These are phyloP conservation scores for Microtus pennsylvanicus DNA, from an alignment of 2,113 vertebrate species.

Conservation along the genomic window DNA sequence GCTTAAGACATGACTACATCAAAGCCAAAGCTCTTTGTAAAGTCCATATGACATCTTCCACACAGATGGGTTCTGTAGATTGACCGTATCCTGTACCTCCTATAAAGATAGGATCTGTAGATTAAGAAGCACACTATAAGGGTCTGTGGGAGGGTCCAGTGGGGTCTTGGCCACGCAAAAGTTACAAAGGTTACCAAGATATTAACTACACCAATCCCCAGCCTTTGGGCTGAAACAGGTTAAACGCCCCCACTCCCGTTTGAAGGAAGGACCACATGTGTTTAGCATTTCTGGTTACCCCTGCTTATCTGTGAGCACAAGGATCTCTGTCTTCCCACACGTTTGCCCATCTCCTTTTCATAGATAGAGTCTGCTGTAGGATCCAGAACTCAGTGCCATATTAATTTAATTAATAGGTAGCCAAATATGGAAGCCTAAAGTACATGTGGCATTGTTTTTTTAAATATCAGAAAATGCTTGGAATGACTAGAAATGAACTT, in stretches of 20 bases:
- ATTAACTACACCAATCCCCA: background rate
- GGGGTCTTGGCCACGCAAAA: background rate
- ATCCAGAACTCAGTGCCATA: background rate
- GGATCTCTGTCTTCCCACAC: background rate
- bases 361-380: background rate
- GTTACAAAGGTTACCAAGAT: background rate
- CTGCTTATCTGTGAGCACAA: background rate
- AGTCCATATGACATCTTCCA: background rate
- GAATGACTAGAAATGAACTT: background rate
- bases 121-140: background rate
- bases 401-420: slow-evolving; percentile 18
- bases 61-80: background rate
- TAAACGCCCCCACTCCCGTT: background rate
- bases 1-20: background rate
- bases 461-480: slow-evolving; percentile 7
- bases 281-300: background rate
- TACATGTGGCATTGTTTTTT: background rate
- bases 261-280: background rate
- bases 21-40: background rate
- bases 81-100: background rate
- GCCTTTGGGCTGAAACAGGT: background rate
- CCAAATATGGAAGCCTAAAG: slow-evolving; percentile 2
- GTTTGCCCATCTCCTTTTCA: background rate
- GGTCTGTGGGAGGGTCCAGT: background rate
- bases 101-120: background rate